These are phyloP conservation scores for Trachurus trachurus DNA, from an alignment of 2,797 vertebrate genomes.

Conservation along the genomic window DNA sequence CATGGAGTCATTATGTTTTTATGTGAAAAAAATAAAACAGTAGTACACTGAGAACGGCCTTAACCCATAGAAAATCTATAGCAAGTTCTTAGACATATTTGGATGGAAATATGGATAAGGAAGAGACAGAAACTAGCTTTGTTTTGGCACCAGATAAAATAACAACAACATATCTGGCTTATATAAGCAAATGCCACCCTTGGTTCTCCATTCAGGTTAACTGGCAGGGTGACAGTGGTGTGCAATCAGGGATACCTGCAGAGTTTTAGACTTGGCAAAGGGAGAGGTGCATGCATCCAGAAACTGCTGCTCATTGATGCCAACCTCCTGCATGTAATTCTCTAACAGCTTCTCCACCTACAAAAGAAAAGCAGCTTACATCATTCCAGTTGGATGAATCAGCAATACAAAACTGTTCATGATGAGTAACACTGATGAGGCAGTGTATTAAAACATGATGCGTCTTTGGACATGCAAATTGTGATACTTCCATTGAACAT, in stretches of 20 bases:
- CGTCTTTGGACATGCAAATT: background rate
- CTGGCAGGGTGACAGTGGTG: conserved; percentile 39
- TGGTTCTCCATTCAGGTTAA: conserved; percentile 45
- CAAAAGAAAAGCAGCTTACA: conserved; percentile 59
- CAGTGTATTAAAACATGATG: background rate
- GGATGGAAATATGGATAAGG: background rate
- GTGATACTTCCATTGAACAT: background rate
- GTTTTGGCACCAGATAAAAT: conserved; percentile 6
- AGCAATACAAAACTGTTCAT: conserved; percentile 31
- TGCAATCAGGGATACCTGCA: conserved; percentile 88
- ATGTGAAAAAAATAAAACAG: background rate
- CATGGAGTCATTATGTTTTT: background rate
- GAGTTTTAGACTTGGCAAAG: conserved; percentile 91
- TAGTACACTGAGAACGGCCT: background rate
- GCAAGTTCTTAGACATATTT: background rate
- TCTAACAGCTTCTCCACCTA: conserved; percentile 96
- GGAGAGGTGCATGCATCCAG: conserved; percentile 94
- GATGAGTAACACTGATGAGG: conserved; percentile 11
- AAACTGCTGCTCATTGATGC: conserved; percentile 97
- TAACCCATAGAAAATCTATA: background rate
- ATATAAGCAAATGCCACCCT: conserved; percentile 56
- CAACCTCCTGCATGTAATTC: conserved; percentile 95
- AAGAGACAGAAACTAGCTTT: background rate
- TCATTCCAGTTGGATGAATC: conserved; percentile 42
- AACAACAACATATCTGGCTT: conserved; percentile 17